phyloP scores from a whole-genome alignment of 2,113 vertebrate species.

The Plectropomus leopardus region DNA sequence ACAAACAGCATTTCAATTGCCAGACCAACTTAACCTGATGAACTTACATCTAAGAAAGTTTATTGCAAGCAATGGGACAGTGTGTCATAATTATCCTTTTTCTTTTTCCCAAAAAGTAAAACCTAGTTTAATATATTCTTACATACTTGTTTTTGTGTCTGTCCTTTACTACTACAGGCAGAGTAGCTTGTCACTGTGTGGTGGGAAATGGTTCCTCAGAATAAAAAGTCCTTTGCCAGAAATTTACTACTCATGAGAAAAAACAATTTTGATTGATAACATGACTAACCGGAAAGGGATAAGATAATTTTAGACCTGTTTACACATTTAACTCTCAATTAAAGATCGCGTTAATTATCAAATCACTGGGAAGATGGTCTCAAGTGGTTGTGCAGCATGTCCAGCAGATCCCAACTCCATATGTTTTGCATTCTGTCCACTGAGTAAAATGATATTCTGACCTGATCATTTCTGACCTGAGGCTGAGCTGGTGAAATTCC shows the following conservation, averaged over 20 bases:
- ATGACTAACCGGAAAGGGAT: background rate
- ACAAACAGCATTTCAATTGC: no score
- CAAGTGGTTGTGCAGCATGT: background rate
- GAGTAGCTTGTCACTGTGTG: background rate
- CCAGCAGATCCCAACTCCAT: background rate
- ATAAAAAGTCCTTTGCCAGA: background rate
- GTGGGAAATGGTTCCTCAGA: background rate
- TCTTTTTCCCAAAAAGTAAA: background rate
- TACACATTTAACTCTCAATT: background rate
- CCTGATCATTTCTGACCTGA: conserved; percentile 45
- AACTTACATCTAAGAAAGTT: no score
- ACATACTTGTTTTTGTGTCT: background rate
- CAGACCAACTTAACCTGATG: no score
- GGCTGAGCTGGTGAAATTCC: conserved; percentile 34
- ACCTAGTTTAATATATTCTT: background rate
- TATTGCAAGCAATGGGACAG: no score
- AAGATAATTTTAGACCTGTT: background rate
- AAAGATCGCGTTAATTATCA: background rate
- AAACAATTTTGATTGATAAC: background rate
- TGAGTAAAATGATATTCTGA: conserved; percentile 35
- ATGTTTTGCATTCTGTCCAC: conserved; percentile 45
- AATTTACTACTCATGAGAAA: background rate
- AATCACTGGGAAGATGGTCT: background rate
- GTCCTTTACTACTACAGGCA: background rate
- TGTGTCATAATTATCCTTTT: no score